phyloP scores from a whole-genome alignment of 1,140 invertebrate species.

The Megalopta genalis region DNA sequence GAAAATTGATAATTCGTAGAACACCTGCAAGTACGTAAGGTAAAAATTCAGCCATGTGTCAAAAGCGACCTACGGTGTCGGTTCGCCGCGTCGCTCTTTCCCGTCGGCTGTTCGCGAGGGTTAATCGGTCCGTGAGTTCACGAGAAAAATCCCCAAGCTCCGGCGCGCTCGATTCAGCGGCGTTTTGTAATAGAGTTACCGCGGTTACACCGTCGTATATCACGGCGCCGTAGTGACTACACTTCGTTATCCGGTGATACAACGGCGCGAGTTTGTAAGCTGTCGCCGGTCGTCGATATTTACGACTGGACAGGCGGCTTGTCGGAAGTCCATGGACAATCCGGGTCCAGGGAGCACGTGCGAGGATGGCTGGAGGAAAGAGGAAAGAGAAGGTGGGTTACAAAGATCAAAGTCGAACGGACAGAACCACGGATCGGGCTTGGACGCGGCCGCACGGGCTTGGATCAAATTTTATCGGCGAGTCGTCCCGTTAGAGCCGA shows the following conservation, averaged over 20 bases:
- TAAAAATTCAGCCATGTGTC: too few species aligned
- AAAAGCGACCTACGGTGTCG: too few species aligned
- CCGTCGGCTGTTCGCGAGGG: too few species aligned
- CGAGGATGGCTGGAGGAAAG: too few species aligned
- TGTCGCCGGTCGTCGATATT: slow-evolving; percentile 11
- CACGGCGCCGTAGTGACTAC: neutral
- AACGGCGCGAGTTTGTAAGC: slow-evolving; percentile 9
- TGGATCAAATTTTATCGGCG: slow-evolving; percentile 78
- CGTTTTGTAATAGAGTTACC: neutral
- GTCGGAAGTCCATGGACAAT: slow-evolving; percentile 22
- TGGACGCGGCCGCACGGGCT: slow-evolving; percentile 38
- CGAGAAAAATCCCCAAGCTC: too few species aligned
- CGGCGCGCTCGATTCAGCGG: neutral
- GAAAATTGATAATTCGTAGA: too few species aligned
- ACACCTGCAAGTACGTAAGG: too few species aligned
- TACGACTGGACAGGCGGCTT: slow-evolving; percentile 8
- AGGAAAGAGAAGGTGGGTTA: neutral
- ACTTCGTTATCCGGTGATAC: slow-evolving; percentile 5
- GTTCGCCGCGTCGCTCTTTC: too few species aligned
- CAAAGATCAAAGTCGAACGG: slow-evolving; percentile 35
- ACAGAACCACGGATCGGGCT: neutral
- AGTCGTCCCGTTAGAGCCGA: slow-evolving; percentile 70
- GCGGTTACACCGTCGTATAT: neutral
- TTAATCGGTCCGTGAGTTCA: too few species aligned
- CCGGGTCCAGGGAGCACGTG: neutral